Evolutionary conservation across 1,140 invertebrate species (phyloP).

Genomic region (Neodiprion lecontei): DNA sequence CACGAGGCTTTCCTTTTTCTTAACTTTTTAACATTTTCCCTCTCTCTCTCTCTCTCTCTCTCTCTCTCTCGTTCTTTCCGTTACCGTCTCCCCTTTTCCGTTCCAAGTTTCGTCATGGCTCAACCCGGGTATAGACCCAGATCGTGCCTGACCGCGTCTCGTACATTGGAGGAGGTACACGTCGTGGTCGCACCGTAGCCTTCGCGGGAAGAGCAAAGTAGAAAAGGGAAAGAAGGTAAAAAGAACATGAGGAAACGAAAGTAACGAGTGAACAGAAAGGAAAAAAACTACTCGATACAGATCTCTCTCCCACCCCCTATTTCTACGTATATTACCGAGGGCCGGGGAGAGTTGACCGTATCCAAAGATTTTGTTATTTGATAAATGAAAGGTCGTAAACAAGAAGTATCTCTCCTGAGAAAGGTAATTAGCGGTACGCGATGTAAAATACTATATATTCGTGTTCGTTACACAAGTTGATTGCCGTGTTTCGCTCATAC

Average conservation of each 20-base stretch:
- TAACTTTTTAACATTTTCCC: too few species aligned
- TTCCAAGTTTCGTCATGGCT: background rate
- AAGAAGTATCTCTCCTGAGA: background rate
- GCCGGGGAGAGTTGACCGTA: background rate
- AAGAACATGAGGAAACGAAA: background rate
- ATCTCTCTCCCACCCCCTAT: background rate
- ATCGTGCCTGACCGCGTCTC: too few species aligned
- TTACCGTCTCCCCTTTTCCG: background rate
- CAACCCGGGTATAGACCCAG: too few species aligned
- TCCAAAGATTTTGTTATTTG: background rate
- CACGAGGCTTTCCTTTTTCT: too few species aligned
- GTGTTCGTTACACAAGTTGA: background rate
- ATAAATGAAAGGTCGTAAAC: background rate
- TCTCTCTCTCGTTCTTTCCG: too few species aligned
- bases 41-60: too few species aligned
- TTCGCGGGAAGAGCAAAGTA: too few species aligned
- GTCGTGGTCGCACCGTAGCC: too few species aligned
- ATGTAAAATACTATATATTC: background rate
- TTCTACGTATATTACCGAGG: background rate
- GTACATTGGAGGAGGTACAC: too few species aligned
- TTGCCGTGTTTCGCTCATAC: background rate
- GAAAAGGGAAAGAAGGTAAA: background rate
- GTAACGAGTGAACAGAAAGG: conserved; percentile 1
- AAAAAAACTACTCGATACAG: background rate
- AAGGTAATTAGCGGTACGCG: background rate